A percentile compares a stretch with the other conserved stretches of the same genome.
phyloP scores from a whole-genome alignment of 2,113 vertebrate genomes.

The Fulmarus glacialis region DNA sequence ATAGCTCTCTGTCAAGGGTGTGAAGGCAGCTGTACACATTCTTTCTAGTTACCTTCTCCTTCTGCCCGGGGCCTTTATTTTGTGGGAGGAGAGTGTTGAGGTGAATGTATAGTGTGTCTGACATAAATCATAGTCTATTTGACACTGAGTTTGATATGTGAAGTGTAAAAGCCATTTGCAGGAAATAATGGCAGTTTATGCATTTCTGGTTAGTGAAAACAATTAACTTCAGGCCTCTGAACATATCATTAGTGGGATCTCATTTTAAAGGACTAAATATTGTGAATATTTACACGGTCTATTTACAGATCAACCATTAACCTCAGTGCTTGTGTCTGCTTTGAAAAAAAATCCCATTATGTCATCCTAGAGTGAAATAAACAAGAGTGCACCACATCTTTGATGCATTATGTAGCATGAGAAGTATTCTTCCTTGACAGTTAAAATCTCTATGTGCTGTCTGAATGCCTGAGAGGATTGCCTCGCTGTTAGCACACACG shows the following conservation, averaged over 20 bases:
- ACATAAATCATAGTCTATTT: background rate
- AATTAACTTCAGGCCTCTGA: background rate
- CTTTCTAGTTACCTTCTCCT: background rate
- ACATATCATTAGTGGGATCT: background rate
- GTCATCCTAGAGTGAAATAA: background rate
- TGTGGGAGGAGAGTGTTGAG: background rate
- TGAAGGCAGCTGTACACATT: background rate
- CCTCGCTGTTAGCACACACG: background rate
- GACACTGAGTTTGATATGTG: background rate
- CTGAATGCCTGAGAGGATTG: background rate
- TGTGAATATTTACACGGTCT: background rate
- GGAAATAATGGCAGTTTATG: background rate
- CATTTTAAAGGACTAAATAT: background rate
- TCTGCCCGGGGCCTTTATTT: background rate
- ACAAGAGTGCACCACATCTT: background rate
- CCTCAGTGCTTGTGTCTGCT: background rate
- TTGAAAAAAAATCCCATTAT: background rate
- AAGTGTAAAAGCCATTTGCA: background rate
- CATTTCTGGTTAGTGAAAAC: background rate
- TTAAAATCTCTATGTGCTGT: background rate
- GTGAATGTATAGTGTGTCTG: rapidly evolving
- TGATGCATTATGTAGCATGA: background rate
- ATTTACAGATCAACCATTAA: background rate
- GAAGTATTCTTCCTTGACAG: background rate
- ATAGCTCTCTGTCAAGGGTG: background rate